Conservation (phyloP, 1,140 invertebrate species). For the Neodiprion lecontei region DNA sequence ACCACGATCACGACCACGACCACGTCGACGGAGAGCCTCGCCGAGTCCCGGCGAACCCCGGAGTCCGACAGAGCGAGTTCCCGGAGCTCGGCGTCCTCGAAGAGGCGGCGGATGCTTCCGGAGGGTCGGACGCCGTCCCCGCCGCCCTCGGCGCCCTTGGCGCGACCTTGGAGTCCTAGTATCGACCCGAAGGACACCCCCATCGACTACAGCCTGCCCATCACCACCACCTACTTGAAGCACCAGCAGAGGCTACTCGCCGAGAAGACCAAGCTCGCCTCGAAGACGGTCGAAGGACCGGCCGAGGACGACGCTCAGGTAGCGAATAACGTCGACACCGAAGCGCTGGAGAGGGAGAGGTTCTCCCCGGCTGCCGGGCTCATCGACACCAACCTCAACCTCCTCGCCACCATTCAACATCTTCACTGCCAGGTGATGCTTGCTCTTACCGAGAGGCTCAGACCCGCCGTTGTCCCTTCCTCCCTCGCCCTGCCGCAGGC, state of each 20-base stretch:
- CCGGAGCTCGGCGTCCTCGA: constrained; percentile 50
- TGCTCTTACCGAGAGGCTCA: constrained; percentile 55
- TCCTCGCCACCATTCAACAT: constrained; percentile 58
- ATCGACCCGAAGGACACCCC: constrained; percentile 55
- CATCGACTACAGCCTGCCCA: constrained; percentile 82
- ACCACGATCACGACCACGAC: constrained; percentile 26
- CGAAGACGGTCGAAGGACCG: constrained; percentile 22
- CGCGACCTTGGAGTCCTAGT: constrained; percentile 52
- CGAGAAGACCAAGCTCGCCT: constrained; percentile 42
- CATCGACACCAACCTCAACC: constrained; percentile 58
- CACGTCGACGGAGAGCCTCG: constrained; percentile 36
- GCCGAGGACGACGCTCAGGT: constrained; percentile 11
- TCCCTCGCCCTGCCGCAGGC: constrained; percentile 47
- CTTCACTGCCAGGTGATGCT: constrained; percentile 60
- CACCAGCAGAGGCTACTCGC: constrained; percentile 69
- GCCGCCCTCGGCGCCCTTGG: constrained; percentile 42
- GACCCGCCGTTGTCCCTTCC: constrained; percentile 39
- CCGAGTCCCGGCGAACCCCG: constrained; percentile 49
- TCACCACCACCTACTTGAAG: constrained; percentile 86
- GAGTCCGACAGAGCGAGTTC: constrained; percentile 55
- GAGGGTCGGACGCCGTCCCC: constrained; percentile 56
- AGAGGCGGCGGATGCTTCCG: constrained; percentile 58
- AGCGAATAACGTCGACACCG: constrained; percentile 8
- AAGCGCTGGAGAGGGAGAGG: constrained; percentile 35
- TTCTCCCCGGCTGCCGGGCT: constrained; percentile 53